Percentiles rank a stretch among this genome's conserved stretches.
phyloP scores from a whole-genome alignment of 2,113 vertebrate genomes.

The Naja naja region DNA sequence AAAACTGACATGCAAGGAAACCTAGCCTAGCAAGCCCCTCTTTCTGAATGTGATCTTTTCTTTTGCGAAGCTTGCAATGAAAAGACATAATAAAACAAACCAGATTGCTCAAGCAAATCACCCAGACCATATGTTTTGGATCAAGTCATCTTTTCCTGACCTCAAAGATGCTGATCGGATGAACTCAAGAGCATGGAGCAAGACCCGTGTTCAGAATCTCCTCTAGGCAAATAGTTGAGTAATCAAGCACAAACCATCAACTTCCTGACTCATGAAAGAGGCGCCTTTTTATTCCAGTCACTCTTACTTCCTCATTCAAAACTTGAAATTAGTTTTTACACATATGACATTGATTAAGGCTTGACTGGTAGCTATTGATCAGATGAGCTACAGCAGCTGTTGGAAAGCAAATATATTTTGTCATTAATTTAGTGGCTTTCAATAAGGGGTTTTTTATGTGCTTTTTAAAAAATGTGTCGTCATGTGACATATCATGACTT shows the following conservation, averaged over 20 bases:
- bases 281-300: background rate
- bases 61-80: conserved; percentile 2
- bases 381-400: background rate
- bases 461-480: too few species aligned
- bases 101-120: conserved; percentile 23
- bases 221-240: conserved; percentile 1
- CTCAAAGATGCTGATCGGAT: background rate
- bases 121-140: conserved; percentile 20
- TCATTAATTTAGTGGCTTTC: background rate
- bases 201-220: background rate
- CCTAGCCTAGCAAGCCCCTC: background rate
- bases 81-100: conserved; percentile 20
- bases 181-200: background rate
- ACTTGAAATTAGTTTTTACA: background rate
- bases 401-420: background rate
- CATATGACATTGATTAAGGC: background rate
- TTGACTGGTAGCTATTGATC: background rate
- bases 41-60: background rate
- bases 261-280: background rate
- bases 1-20: background rate
- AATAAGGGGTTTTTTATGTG: background rate
- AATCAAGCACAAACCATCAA: background rate
- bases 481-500: too few species aligned
- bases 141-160: conserved; percentile 18
- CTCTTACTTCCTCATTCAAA: background rate